Evolutionary conservation across 2,113 vertebrate species (phyloP), one percentile per base, ranked within the genome.

Genomic region (Chionis minor): DNA sequence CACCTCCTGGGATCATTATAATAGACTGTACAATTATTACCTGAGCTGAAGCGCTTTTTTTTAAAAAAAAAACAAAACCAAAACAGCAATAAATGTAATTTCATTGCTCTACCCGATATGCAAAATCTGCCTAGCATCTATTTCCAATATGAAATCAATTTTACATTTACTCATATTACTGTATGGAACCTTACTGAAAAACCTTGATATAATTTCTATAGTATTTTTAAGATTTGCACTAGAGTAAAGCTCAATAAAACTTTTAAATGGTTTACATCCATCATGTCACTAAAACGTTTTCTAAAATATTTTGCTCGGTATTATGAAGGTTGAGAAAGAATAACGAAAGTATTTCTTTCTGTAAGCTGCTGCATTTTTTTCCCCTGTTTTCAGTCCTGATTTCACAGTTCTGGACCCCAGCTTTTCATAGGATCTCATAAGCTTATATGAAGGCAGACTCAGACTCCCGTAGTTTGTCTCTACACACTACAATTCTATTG

Each of bases 1-100:
- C 78, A 96, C 92, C 95, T 96, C 94, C 81, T 95, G 96, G 96
- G 96, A 97, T 96, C 96, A 92, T 96, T 96, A 96, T 95, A 96
- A 97, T 94, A 97, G 94, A 92, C 94, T 97, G 91, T 95, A 95
- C 95, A 97, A 96, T 97, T 97, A 95, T 95, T 97, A 97, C 95
- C 95, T 97, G 96, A 95, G 94, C 73, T 88, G 83, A 95, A 96
- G 62, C 13, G 33, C 38, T 78, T 90, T 94, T 42, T 8, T 3
- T 17, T 20, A 20, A 44, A 66, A 65, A 62, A 40, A 18, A 27
- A 26, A 61, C 44, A 54, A 66, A 55, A 67, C 55, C 21, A 86
- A 79, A 87, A 35, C 70, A 77, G 73, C 95, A 90, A 95, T 96
- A 96, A 95, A 95, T 61, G 78, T 97, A 95, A 97, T 97, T 96